These are phyloP conservation scores for Mythimna albipuncta DNA, from an alignment of 2,888 invertebrate species.

Conservation along the genomic window DNA sequence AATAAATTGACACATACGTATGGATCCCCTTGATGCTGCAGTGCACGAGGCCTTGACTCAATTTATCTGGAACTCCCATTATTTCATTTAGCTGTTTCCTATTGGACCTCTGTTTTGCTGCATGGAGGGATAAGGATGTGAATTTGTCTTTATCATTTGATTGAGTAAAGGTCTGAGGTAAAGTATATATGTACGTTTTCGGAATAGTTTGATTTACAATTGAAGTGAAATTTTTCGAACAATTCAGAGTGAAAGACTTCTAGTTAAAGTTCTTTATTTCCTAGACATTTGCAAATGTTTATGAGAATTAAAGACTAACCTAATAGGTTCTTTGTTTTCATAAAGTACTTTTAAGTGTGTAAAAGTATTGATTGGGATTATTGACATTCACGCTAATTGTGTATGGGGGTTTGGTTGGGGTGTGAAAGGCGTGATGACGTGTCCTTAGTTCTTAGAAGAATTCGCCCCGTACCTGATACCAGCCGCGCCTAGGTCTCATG, in stretches of 20 bases:
- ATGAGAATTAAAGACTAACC: neutral
- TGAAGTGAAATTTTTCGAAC: neutral
- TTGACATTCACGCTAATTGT: conserved; percentile 56
- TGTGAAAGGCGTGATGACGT: conserved; percentile 66
- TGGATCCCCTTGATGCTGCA: conserved; percentile 62
- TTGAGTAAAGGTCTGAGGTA: conserved; percentile 1
- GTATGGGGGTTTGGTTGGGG: conserved; percentile 45
- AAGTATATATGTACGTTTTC: neutral
- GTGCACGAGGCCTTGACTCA: conserved; percentile 65
- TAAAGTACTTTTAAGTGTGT: conserved; percentile 18
- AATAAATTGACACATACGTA: conserved; percentile 69
- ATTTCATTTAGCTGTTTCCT: conserved; percentile 63
- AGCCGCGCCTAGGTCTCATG: conserved; percentile 69
- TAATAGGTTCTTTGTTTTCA: conserved; percentile 6
- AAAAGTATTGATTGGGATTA: conserved; percentile 37
- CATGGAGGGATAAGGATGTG: conserved; percentile 23
- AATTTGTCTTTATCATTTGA: conserved; percentile 20
- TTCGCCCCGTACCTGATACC: conserved; percentile 81
- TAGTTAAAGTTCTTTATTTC: neutral
- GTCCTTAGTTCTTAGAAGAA: conserved; percentile 77
- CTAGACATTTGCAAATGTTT: neutral
- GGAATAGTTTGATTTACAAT: neutral
- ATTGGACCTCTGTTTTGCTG: conserved; percentile 50
- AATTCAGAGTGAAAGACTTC: neutral
- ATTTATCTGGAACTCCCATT: conserved; percentile 64